Conservation (phyloP, 2,113 vertebrate species). For the Periophthalmus modestus region DNA sequence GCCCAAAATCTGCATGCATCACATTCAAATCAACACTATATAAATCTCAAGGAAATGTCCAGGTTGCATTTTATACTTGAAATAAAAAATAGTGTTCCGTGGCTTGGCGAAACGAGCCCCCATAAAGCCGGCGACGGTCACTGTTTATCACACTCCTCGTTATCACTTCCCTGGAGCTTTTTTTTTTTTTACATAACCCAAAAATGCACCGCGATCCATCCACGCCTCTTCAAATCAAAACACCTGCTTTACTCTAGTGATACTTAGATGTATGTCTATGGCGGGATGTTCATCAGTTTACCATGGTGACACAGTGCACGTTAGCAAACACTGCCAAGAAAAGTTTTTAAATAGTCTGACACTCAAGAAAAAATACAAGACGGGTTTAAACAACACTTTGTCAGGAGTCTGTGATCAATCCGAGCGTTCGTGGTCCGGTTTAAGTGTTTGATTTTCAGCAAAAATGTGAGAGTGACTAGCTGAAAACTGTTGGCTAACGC, state of each 20-base stretch:
- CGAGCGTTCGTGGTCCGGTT: no score
- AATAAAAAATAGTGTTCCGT: constrained; percentile 19
- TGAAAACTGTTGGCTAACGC: no score
- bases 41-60: constrained; percentile 5
- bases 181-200: constrained; percentile 20
- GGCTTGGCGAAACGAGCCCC: not conserved
- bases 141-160: constrained; percentile 27
- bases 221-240: constrained; percentile 23
- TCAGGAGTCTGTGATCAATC: no score
- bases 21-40: constrained; percentile 17
- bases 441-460: no score
- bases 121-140: constrained; percentile 15
- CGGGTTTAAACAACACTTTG: no score
- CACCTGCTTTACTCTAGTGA: constrained; percentile 22
- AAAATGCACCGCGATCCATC: constrained; percentile 26
- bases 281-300: no score
- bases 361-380: no score
- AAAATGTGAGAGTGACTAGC: no score
- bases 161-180: constrained; percentile 26
- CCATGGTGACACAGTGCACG: no score
- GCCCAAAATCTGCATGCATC: not conserved
- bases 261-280: no score
- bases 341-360: no score
- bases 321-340: no score
- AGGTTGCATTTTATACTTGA: constrained; percentile 8